These are phyloP conservation scores for Sciurus vulgaris DNA, from an alignment of 2,797 vertebrate species.

Conservation along the genomic window DNA sequence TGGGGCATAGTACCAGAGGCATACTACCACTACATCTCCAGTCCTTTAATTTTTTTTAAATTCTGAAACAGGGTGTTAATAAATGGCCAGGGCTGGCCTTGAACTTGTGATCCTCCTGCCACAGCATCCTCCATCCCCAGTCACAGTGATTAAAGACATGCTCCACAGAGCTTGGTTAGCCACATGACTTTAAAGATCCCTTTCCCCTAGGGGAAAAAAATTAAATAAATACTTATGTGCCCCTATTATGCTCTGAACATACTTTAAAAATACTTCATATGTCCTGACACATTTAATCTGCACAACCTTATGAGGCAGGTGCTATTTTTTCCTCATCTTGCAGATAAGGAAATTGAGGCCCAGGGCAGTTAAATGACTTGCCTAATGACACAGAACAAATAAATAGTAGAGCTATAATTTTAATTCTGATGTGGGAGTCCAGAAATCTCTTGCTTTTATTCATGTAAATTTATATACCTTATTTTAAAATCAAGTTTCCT, in stretches of 20 bases:
- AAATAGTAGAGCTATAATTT: background rate
- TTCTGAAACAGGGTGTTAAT: no score
- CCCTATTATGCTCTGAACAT: background rate
- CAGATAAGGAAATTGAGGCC: background rate
- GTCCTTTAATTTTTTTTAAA: no score
- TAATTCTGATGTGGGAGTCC: background rate
- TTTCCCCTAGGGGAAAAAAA: background rate
- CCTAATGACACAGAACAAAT: background rate
- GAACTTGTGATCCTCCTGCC: no score
- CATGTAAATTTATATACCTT: background rate
- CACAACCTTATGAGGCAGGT: background rate
- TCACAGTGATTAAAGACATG: no score
- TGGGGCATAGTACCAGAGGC: no score
- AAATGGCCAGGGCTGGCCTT: no score
- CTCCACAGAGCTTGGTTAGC: no score
- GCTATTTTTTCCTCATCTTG: background rate
- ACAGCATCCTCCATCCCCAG: no score
- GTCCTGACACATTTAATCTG: background rate
- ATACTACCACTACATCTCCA: no score
- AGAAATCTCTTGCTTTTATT: constrained; percentile 19
- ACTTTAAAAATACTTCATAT: background rate
- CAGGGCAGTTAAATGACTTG: background rate
- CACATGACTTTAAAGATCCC: background rate
- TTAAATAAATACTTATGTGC: background rate
- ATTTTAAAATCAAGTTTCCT: background rate